Conservation (phyloP, 2,888 invertebrate genomes). For the Deilephila elpenor region DNA sequence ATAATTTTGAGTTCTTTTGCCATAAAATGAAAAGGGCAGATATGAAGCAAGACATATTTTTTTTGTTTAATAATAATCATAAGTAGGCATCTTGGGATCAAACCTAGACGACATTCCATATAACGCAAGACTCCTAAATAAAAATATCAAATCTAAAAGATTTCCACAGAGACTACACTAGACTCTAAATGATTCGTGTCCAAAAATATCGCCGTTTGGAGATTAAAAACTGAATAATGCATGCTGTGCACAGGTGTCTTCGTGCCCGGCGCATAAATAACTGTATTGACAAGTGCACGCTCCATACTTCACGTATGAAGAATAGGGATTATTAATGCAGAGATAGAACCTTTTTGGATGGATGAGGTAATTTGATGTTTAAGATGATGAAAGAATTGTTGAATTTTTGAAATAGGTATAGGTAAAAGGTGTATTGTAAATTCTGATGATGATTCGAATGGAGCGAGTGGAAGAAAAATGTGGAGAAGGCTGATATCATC, state of each 20-base stretch:
- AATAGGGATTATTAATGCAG: background rate
- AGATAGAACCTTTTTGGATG: background rate
- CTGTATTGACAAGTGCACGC: slow-evolving; percentile 38
- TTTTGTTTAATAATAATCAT: too few species aligned
- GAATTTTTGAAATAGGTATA: background rate
- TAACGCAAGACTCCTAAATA: background rate
- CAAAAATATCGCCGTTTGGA: slow-evolving; percentile 11
- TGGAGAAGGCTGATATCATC: too few species aligned
- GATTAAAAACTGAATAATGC: slow-evolving; percentile 38
- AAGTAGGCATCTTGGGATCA: too few species aligned
- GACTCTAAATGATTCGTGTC: background rate
- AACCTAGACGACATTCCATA: too few species aligned
- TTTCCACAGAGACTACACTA: background rate
- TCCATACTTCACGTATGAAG: background rate
- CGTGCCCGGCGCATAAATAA: slow-evolving; percentile 35
- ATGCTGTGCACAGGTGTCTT: slow-evolving; percentile 27
- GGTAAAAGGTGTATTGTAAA: too few species aligned
- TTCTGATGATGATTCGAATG: too few species aligned
- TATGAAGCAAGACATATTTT: too few species aligned
- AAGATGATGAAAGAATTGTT: background rate
- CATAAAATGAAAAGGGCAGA: too few species aligned
- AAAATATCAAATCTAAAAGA: background rate
- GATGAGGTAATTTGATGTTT: background rate
- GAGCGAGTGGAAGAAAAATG: too few species aligned
- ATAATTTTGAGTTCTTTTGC: too few species aligned